A percentile compares a stretch with the other conserved stretches of the same genome.
Evolutionary conservation across 1,140 invertebrate genomes (phyloP).

Genomic region (Camponotus vicinus): DNA sequence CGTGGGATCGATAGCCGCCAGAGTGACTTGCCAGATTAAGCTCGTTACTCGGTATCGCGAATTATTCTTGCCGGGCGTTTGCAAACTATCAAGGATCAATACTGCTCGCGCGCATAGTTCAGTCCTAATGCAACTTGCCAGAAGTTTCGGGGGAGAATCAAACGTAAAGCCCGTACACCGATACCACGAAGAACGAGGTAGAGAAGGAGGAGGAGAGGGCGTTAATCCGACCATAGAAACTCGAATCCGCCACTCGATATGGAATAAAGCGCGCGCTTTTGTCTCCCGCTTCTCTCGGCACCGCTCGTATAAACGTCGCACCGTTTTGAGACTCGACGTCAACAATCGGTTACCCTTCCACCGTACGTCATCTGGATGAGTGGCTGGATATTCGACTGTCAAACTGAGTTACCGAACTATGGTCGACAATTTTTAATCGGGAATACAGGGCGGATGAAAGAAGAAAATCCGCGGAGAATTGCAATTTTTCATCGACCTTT

Average conservation of each 20-base stretch:
- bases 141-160: constrained; percentile 56
- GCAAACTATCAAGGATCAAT: constrained; percentile 61
- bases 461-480: constrained; percentile 18
- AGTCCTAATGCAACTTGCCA: constrained; percentile 59
- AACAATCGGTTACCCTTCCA: constrained; percentile 52
- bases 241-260: constrained; percentile 62
- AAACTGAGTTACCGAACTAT: constrained; percentile 40
- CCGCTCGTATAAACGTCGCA: constrained; percentile 52
- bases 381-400: constrained; percentile 41
- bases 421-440: constrained; percentile 32
- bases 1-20: constrained; percentile 36
- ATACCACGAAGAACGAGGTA: constrained; percentile 16
- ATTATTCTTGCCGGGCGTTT: constrained; percentile 55
- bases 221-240: constrained; percentile 66
- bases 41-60: constrained; percentile 58
- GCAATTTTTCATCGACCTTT: constrained; percentile 21
- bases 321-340: constrained; percentile 53
- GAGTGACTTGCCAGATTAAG: constrained; percentile 61
- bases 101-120: constrained; percentile 53
- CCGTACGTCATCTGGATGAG: constrained; percentile 47
- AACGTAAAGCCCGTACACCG: constrained; percentile 58
- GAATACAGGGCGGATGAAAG: background rate
- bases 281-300: constrained; percentile 52
- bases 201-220: background rate
- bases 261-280: constrained; percentile 62